Evolutionary conservation across 2,797 vertebrate genomes (phyloP).

Genomic region (Peromyscus attwateri): DNA sequence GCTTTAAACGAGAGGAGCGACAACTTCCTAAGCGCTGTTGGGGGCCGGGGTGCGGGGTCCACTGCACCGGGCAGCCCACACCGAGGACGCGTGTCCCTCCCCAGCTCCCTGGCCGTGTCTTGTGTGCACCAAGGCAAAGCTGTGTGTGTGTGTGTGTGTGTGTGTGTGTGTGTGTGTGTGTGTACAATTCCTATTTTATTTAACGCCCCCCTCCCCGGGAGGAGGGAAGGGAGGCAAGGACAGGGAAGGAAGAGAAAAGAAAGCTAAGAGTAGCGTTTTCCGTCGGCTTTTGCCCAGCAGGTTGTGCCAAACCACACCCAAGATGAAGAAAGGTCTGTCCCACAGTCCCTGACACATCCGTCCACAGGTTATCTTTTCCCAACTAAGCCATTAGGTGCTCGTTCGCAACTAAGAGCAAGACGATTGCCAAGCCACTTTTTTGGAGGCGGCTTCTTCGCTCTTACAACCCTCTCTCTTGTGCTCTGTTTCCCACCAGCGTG

Average conservation of each 20-base stretch:
- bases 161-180: background rate
- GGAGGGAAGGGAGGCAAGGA: too few species aligned
- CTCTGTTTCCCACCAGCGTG: fast-evolving
- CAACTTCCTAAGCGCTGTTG: slow-evolving; percentile 87
- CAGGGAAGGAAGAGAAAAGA: background rate
- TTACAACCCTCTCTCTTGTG: fast-evolving
- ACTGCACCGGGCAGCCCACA: background rate
- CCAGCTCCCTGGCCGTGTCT: background rate
- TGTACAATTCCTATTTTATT: background rate
- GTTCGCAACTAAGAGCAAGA: background rate
- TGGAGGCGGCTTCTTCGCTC: background rate
- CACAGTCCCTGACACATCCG: background rate
- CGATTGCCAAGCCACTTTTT: background rate
- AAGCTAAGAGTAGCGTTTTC: background rate
- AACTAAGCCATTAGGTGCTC: background rate
- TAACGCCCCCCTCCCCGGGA: background rate
- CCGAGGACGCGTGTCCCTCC: background rate
- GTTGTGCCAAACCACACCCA: background rate
- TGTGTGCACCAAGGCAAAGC: background rate
- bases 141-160: too few species aligned
- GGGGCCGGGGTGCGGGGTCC: slow-evolving; percentile 53
- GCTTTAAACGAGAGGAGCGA: slow-evolving; percentile 86
- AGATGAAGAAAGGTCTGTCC: background rate
- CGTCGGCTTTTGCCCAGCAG: background rate
- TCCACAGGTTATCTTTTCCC: background rate